Percentiles rank a stretch among this genome's conserved stretches.
Evolutionary conservation across 30 jellyfish, hydroid and myxozoan genomes (phyloP).

Genomic region (Cassiopea xamachana): DNA sequence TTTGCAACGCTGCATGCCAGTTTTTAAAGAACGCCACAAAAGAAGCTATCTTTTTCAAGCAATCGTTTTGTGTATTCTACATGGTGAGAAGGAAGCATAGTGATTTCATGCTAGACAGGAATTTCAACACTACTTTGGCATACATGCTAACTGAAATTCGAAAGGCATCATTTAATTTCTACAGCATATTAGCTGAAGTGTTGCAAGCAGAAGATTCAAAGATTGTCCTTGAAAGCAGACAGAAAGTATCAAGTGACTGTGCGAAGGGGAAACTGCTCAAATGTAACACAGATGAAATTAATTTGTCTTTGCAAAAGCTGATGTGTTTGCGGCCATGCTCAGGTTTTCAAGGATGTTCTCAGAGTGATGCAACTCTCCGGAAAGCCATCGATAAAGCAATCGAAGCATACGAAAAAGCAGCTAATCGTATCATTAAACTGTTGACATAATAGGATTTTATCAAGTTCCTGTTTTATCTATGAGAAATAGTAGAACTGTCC

Average conservation of each 20-base stretch:
- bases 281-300: background rate
- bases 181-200: conserved; percentile 5
- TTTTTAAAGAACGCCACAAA: background rate
- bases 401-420: background rate
- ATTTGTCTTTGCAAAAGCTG: background rate
- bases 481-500: too few relatives aligned
- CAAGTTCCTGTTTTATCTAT: too few relatives aligned
- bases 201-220: background rate
- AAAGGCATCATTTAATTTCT: conserved; percentile 27
- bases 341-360: conserved; percentile 27
- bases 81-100: conserved; percentile 27
- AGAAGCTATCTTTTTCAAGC: conserved; percentile 41
- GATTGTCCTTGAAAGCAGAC: background rate
- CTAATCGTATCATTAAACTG: background rate
- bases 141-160: conserved; percentile 1
- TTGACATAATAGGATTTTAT: background rate
- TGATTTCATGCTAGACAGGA: conserved; percentile 46
- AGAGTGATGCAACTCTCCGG: conserved; percentile 7
- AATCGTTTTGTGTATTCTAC: conserved; percentile 46
- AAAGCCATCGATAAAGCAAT: conserved; percentile 2
- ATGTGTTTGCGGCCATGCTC: conserved; percentile 30
- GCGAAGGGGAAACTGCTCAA: background rate
- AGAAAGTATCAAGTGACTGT: conserved; percentile 4
- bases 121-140: conserved; percentile 21
- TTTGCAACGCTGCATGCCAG: conserved; percentile 47